phyloP scores from a whole-genome alignment of 2,797 vertebrate species.

The Meda fulgida region DNA sequence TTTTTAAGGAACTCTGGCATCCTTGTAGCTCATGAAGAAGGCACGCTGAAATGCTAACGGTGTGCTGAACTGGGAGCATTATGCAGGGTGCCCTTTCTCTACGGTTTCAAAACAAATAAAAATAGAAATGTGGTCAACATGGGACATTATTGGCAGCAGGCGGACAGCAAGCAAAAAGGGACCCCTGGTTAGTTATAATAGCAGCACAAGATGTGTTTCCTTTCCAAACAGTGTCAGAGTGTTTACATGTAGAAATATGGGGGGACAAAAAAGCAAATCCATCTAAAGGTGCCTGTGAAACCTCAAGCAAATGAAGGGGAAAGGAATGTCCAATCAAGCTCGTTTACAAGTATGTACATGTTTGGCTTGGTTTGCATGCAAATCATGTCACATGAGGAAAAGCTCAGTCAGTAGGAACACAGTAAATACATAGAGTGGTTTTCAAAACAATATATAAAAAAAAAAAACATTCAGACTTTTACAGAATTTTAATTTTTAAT shows the following conservation, averaged over 20 bases:
- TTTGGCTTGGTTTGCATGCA: slow-evolving; percentile 35
- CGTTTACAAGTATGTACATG: slow-evolving; percentile 71
- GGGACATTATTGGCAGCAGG: slow-evolving; percentile 17
- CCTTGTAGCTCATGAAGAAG: slow-evolving; percentile 6
- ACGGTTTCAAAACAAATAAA: slow-evolving; percentile 65
- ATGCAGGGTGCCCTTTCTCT: slow-evolving; percentile 40
- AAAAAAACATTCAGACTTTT: neutral
- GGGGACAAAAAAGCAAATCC: slow-evolving; percentile 54
- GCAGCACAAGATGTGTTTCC: neutral
- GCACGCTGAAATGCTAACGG: neutral
- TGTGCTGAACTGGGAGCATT: neutral
- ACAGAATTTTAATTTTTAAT: neutral
- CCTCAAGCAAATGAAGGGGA: slow-evolving; percentile 67
- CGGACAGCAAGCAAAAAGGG: slow-evolving; percentile 16
- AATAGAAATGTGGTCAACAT: slow-evolving; percentile 62
- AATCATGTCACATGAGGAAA: slow-evolving; percentile 19
- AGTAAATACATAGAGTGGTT: neutral
- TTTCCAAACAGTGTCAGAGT: neutral
- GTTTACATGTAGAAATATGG: neutral
- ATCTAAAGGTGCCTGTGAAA: slow-evolving; percentile 72
- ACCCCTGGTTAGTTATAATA: slow-evolving; percentile 46
- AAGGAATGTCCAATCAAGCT: slow-evolving; percentile 77
- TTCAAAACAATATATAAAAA: neutral
- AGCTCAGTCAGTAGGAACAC: neutral
- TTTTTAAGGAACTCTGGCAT: slow-evolving; percentile 17